Evolutionary conservation across 2,797 vertebrate species (phyloP).

Genomic region (Gambusia yucatana): DNA sequence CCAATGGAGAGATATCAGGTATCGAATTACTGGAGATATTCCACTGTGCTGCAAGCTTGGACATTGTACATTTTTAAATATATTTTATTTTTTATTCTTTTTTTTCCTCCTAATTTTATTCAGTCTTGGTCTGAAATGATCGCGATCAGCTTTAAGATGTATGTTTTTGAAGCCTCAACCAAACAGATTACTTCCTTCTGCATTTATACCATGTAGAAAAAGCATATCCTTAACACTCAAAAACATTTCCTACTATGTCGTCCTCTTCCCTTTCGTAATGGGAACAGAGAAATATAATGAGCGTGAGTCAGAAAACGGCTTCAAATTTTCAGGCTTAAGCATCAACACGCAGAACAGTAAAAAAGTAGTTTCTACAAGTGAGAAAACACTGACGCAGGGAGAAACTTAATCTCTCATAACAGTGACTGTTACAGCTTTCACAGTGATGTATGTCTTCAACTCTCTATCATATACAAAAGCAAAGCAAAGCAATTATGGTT

Average conservation of each 20-base stretch:
- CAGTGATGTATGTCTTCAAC: constrained; percentile 73
- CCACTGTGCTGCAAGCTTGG: constrained; percentile 44
- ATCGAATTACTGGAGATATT: constrained; percentile 57
- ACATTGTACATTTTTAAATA: constrained; percentile 55
- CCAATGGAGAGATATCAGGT: constrained; percentile 38
- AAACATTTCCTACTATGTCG: constrained; percentile 70
- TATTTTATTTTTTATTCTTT: constrained; percentile 40
- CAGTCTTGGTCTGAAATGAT: constrained; percentile 58
- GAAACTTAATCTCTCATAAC: constrained; percentile 61
- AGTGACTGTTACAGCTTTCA: constrained; percentile 62
- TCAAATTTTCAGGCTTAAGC: constrained; percentile 48
- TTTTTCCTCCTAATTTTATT: constrained; percentile 51
- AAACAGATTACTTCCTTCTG: constrained; percentile 72
- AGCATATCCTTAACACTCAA: constrained; percentile 73
- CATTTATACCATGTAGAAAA: constrained; percentile 64
- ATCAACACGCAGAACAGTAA: constrained; percentile 61
- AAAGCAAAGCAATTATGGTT: constrained; percentile 77
- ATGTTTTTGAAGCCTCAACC: constrained; percentile 74
- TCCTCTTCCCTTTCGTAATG: constrained; percentile 48
- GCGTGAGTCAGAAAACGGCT: constrained; percentile 57
- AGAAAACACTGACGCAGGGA: constrained; percentile 60
- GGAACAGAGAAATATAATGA: constrained; percentile 56
- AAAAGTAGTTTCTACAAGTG: constrained; percentile 61
- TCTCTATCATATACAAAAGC: constrained; percentile 73
- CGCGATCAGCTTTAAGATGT: constrained; percentile 74